Conservation (phyloP, 1,140 invertebrate genomes). For the Drosophila navojoa region DNA sequence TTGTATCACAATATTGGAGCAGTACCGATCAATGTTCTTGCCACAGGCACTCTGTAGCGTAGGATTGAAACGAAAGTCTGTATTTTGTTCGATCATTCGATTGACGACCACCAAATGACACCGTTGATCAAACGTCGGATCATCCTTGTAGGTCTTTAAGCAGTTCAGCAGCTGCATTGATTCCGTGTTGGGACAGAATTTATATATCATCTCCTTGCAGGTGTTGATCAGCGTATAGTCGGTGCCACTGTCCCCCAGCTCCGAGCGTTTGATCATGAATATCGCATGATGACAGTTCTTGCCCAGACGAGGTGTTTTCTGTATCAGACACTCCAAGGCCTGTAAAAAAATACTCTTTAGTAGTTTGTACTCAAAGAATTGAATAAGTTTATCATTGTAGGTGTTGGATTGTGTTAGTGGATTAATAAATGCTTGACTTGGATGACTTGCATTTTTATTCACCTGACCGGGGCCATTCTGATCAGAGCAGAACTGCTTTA, state of each 20-base stretch:
- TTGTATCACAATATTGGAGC: conserved; percentile 84
- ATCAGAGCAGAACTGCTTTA: conserved; percentile 89
- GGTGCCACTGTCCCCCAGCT: conserved; percentile 92
- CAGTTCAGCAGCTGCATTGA: conserved; percentile 89
- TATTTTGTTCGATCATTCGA: conserved; percentile 96
- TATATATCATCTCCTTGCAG: conserved; percentile 93
- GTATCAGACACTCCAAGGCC: conserved; percentile 94
- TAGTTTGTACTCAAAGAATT: background rate
- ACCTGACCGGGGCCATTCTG: conserved; percentile 92
- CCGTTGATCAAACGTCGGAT: conserved; percentile 91
- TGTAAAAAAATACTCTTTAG: conserved; percentile 80
- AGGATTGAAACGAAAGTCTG: conserved; percentile 96
- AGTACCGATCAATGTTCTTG: conserved; percentile 90
- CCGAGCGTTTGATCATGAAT: conserved; percentile 93
- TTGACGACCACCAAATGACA: conserved; percentile 94
- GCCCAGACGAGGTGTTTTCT: conserved; percentile 88
- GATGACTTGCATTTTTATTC: conserved; percentile 83
- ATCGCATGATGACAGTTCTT: conserved; percentile 90
- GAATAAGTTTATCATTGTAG: background rate
- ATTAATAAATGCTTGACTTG: conserved; percentile 48
- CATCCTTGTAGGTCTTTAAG: conserved; percentile 91
- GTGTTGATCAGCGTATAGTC: conserved; percentile 93
- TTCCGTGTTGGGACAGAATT: conserved; percentile 90
- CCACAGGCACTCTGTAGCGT: conserved; percentile 89
- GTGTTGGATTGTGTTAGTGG: conserved; percentile 19